Percentiles rank a stretch among this genome's conserved stretches.
phyloP scores from a whole-genome alignment of 35 echinoderm and acorn worm genomes.

The Ophiothrix spiculata region DNA sequence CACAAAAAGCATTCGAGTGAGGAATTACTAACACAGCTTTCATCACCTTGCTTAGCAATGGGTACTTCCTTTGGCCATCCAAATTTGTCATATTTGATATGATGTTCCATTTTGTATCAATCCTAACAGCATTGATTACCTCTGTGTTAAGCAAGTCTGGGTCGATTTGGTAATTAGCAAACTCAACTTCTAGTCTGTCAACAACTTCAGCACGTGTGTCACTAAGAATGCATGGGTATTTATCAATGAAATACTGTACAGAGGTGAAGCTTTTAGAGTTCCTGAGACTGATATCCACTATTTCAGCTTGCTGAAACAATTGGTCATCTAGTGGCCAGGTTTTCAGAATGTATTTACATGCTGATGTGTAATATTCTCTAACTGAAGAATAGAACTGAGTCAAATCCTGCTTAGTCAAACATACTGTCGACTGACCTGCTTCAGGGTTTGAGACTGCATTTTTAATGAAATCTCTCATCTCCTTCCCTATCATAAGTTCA shows the following conservation, averaged over 20 bases:
- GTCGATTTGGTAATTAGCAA: conserved; percentile 20
- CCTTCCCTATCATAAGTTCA: conserved; percentile 7
- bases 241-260: conserved; percentile 27
- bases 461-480: neutral
- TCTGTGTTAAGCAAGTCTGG: neutral
- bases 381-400: neutral
- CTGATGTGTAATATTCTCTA: neutral
- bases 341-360: conserved; percentile 24
- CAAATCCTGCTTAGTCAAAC: neutral
- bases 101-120: neutral
- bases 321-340: conserved; percentile 18
- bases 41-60: conserved; percentile 36
- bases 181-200: conserved; percentile 21
- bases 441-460: neutral
- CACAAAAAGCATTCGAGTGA: conserved; percentile 24
- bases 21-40: conserved; percentile 23
- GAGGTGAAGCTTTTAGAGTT: conserved; percentile 18
- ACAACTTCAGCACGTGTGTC: neutral
- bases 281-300: conserved; percentile 2
- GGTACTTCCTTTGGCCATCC: neutral
- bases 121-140: neutral
- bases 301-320: conserved; percentile 15
- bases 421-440: neutral
- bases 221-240: conserved; percentile 22
- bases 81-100: neutral